Conservation (phyloP, 2,113 vertebrate species). For the Bombycilla garrulus region DNA sequence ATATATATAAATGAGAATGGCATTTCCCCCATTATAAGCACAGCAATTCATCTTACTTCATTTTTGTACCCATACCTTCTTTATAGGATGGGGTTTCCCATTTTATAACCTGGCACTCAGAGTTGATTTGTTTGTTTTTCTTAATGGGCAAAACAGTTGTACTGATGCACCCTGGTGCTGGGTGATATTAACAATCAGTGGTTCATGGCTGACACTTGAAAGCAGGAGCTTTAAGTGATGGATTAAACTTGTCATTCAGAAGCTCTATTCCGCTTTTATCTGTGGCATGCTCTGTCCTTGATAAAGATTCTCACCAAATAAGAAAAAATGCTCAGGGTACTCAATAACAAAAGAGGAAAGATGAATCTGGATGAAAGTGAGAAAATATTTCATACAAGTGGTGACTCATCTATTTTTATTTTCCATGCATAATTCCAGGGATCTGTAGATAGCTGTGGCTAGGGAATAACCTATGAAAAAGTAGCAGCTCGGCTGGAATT, state of each 20-base stretch:
- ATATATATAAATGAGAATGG: not conserved
- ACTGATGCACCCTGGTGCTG: conserved; percentile 20
- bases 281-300: conserved; percentile 53
- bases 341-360: not conserved
- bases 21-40: not conserved
- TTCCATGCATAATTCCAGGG: not conserved
- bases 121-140: conserved; percentile 52
- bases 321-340: conserved; percentile 20
- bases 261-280: conserved; percentile 24
- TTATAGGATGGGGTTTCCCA: not conserved
- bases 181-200: conserved; percentile 13
- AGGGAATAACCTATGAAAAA: conserved; percentile 17
- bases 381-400: conserved; percentile 13
- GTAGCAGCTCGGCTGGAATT: conserved; percentile 26
- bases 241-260: conserved; percentile 58
- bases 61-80: not conserved
- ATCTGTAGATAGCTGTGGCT: not conserved
- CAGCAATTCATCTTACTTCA: not conserved
- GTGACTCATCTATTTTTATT: conserved; percentile 54
- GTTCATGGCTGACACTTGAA: conserved; percentile 23
- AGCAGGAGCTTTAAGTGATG: conserved; percentile 41
- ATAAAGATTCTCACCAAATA: conserved; percentile 40
- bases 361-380: conserved; percentile 34
- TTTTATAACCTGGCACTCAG: conserved; percentile 10
- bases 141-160: conserved; percentile 31